phyloP scores from a whole-genome alignment of 1,140 invertebrate species.

The Drosophila micromelanica region DNA sequence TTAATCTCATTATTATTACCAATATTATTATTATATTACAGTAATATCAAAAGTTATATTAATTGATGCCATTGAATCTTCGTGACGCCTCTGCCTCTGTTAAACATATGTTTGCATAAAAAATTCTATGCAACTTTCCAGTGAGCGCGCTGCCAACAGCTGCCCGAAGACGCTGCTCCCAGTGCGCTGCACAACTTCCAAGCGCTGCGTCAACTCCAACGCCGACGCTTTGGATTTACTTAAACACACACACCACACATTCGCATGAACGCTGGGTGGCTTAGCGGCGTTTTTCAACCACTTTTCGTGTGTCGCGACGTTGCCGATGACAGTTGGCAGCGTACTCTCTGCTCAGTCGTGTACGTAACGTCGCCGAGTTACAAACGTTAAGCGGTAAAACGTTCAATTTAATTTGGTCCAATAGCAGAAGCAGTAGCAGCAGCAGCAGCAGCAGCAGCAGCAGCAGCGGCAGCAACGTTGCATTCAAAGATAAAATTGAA shows the following conservation, averaged over 20 bases:
- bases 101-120: slow-evolving; percentile 24
- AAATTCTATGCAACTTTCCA: slow-evolving; percentile 30
- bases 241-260: background rate
- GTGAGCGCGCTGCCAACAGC: slow-evolving; percentile 29
- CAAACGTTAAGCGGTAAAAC: slow-evolving; percentile 55
- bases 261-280: slow-evolving; percentile 7
- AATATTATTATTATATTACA: too few species aligned
- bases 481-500: slow-evolving; percentile 53
- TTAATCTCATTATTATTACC: too few species aligned
- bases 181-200: slow-evolving; percentile 57
- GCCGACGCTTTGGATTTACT: slow-evolving; percentile 69
- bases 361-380: slow-evolving; percentile 74
- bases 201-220: slow-evolving; percentile 80
- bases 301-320: slow-evolving; percentile 17
- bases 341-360: slow-evolving; percentile 64
- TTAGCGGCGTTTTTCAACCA: slow-evolving; percentile 44
- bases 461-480: slow-evolving; percentile 51
- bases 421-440: slow-evolving; percentile 40
- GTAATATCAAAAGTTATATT: too few species aligned
- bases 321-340: slow-evolving; percentile 38
- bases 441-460: slow-evolving; percentile 1
- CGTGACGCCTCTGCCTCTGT: slow-evolving; percentile 19
- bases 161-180: slow-evolving; percentile 16
- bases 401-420: slow-evolving; percentile 26
- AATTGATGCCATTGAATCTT: too few species aligned